Base-by-base conservation (phyloP, 30 jellyfish, hydroid and myxozoan species). In the Aurelia sp. region DNA sequence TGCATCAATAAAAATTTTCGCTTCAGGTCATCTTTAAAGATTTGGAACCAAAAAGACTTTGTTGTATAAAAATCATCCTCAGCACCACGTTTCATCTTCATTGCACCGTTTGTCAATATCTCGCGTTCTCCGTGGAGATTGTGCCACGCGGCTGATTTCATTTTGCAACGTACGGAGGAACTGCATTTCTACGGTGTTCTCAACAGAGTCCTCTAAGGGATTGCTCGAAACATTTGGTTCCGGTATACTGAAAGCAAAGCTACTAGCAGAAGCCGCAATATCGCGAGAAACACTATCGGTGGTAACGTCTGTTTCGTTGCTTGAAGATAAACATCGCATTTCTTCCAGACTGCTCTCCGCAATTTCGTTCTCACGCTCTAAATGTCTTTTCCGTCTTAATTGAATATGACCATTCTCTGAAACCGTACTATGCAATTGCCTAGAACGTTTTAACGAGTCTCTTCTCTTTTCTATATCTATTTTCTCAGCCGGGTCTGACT, bases 81-180 rank as follows among this genome's bases (percentile, higher is more conserved):
- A 95, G 59, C 99, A 95, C 99, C 99, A 95, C 13, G 99, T 95
- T 69, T 95, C 97, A 18, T 86, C 99, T 20, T 95, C 99, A 53
- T 71, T 67, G 31, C 87, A 91, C 47, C 86, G 75, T 23, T 88
- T 60, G 60, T 81, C 89, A 77, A 71, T 86, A 33, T 91, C 70
- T 64, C 96, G 81, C 12, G 91, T 92, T 51, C 80, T 59, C 40
- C 55, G 61, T 17, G 89, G 93, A n/a, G 69, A 57, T 10, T 74
- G 86, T 7, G 74, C 83, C 74, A 89, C 94, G 57, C 88, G 88
- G 70, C 57, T 81, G 18, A 89, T 89, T 31, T 85, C 88, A 31
- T 68, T 76, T 63, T 81, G 81, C 61, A 89, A 40, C 50, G 96
- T 74, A 27, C 90, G 55, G 3, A 87, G 89, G 48, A 87, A 78